Percentiles rank a stretch among this genome's conserved stretches.
phyloP scores from a whole-genome alignment of 1,140 invertebrate species.

The Druon quercuslanigerum region DNA sequence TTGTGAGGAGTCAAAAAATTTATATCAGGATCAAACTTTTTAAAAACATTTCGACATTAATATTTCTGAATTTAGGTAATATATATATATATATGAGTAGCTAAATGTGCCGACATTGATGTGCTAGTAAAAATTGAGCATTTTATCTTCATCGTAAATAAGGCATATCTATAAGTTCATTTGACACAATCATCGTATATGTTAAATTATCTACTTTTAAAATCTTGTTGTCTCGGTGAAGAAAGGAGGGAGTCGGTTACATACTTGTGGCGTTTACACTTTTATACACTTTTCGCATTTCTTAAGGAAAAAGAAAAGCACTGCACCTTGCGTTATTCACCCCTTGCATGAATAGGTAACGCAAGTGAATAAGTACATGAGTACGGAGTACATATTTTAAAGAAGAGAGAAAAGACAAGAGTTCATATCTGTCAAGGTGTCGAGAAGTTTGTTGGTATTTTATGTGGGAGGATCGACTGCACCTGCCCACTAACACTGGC shows the following conservation, averaged over 20 bases:
- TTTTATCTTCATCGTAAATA: too few relatives aligned
- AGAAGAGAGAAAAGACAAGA: constrained; percentile 35
- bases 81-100: too few relatives aligned
- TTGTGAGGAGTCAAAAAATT: too few relatives aligned
- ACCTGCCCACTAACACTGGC: constrained; percentile 55
- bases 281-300: constrained; percentile 43
- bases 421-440: constrained; percentile 64
- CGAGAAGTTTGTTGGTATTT: constrained; percentile 40
- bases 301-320: constrained; percentile 35
- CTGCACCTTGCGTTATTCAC: constrained; percentile 60
- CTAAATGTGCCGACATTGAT: too few relatives aligned
- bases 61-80: too few relatives aligned
- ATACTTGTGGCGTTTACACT: constrained; percentile 20
- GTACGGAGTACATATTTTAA: constrained; percentile 29
- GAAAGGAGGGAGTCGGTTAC: constrained; percentile 32
- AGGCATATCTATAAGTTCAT: too few relatives aligned
- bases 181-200: too few relatives aligned
- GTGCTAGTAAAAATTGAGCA: too few relatives aligned
- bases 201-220: constrained; percentile 1
- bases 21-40: too few relatives aligned
- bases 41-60: too few relatives aligned
- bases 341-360: constrained; percentile 36
- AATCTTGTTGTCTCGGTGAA: neutral
- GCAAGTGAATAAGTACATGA: constrained; percentile 38
- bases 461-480: constrained; percentile 63